These are phyloP conservation scores for Melanotaenia nigrans DNA, from an alignment of 2,797 vertebrate genomes.

Conservation along the genomic window DNA sequence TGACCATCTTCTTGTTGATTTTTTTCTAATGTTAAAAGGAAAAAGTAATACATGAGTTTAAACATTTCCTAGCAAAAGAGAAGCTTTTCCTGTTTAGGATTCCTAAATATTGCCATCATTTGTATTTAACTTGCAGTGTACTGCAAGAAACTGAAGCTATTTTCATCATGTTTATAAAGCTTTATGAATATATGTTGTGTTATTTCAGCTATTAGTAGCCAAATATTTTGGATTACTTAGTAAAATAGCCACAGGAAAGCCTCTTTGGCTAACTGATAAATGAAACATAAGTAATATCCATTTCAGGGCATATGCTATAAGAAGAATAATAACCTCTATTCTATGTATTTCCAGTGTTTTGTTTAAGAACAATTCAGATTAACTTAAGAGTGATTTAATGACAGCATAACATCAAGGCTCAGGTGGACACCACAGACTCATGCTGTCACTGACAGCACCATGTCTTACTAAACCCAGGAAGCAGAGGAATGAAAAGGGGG, in stretches of 20 bases:
- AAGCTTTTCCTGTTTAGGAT: too few species aligned
- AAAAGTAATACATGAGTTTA: too few species aligned
- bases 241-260: slow-evolving; percentile 29
- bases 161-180: slow-evolving; percentile 3
- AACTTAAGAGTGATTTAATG: slow-evolving; percentile 61
- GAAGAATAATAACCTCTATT: slow-evolving; percentile 24
- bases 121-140: too few species aligned
- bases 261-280: slow-evolving; percentile 39
- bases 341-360: slow-evolving; percentile 33
- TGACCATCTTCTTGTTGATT: too few species aligned
- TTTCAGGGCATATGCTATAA: slow-evolving; percentile 26
- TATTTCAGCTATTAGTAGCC: slow-evolving; percentile 21
- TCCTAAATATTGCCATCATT: too few species aligned
- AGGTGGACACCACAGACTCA: slow-evolving; percentile 53
- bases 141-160: background rate
- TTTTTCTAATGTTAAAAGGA: too few species aligned
- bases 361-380: slow-evolving; percentile 57
- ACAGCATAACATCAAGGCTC: slow-evolving; percentile 50
- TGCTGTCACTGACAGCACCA: slow-evolving; percentile 42
- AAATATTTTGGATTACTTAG: background rate
- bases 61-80: too few species aligned
- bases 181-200: background rate
- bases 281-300: slow-evolving; percentile 21
- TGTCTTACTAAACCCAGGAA: slow-evolving; percentile 56
- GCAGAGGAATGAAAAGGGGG: slow-evolving; percentile 28